Conservation (phyloP, 2,113 vertebrate genomes). For the Urocolius indicus region DNA sequence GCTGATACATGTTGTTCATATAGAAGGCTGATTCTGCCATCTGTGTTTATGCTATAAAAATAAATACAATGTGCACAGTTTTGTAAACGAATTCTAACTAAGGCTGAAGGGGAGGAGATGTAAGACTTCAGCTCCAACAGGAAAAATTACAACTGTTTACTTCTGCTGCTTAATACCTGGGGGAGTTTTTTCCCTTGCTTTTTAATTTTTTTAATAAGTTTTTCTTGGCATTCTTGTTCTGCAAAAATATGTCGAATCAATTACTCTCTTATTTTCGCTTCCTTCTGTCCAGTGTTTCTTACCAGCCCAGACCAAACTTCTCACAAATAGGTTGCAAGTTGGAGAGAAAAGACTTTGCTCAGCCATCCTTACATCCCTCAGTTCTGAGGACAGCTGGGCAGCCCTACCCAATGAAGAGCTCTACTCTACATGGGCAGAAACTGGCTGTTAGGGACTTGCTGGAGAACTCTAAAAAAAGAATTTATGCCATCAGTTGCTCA, state of each 20-base stretch:
- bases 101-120: conserved; percentile 32
- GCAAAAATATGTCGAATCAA: background rate
- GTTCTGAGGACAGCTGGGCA: background rate
- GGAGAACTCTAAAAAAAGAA: background rate
- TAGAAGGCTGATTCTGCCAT: conserved; percentile 53
- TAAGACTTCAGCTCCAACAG: conserved; percentile 42
- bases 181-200: background rate
- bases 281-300: background rate
- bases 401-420: background rate
- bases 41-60: conserved; percentile 64
- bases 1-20: conserved; percentile 52
- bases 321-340: background rate
- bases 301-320: background rate
- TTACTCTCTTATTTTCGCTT: background rate
- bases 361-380: background rate
- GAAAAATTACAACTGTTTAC: conserved; percentile 53
- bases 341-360: background rate
- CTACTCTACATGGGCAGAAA: background rate
- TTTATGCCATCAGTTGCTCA: background rate
- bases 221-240: background rate
- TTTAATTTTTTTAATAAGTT: background rate
- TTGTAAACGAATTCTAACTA: conserved; percentile 46
- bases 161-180: background rate
- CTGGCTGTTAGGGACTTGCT: background rate
- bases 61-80: conserved; percentile 40